A percentile compares a stretch with the other conserved stretches of the same genome.
Conservation (phyloP, 2,888 invertebrate genomes). For the Phaonia tiefii region DNA sequence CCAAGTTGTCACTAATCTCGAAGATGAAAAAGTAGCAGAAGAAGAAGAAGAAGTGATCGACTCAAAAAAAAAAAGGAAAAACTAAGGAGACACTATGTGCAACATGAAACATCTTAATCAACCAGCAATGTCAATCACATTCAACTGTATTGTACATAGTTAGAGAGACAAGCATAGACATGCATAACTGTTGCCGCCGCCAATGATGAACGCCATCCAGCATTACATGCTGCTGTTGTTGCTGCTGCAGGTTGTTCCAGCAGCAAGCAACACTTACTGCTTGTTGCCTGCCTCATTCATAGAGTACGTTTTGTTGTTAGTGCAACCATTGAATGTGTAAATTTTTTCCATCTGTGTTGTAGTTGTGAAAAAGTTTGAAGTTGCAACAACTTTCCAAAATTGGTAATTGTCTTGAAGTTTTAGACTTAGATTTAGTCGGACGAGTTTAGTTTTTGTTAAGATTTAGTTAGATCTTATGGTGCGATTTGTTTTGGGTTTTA, state of each 20-base stretch:
- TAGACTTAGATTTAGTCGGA: not conserved
- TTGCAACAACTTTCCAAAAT: constrained; percentile 63
- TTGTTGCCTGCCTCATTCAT: constrained; percentile 26
- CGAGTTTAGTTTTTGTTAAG: not conserved
- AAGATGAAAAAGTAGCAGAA: no score
- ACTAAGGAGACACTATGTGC: not conserved
- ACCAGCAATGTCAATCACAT: constrained; percentile 63
- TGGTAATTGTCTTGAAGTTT: constrained; percentile 36
- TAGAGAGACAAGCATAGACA: constrained; percentile 40
- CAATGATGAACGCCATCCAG: constrained; percentile 12
- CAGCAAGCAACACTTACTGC: no score
- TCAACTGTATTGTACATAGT: constrained; percentile 47
- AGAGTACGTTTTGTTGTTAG: constrained; percentile 39
- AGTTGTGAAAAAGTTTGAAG: constrained; percentile 15
- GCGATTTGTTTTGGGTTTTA: constrained; percentile 7
- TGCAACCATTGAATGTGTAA: constrained; percentile 50
- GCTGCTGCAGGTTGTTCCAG: constrained; percentile 6
- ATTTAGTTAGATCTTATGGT: not conserved
- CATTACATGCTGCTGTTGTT: constrained; percentile 8
- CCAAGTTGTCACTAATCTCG: no score
- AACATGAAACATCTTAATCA: constrained; percentile 35
- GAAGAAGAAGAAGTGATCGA: no score
- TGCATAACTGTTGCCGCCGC: constrained; percentile 28
- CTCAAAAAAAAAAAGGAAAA: constrained; percentile 4
- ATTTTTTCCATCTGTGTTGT: constrained; percentile 49